Evolutionary conservation across 2,113 vertebrate genomes (phyloP).

Genomic region (Pedionomus torquatus): DNA sequence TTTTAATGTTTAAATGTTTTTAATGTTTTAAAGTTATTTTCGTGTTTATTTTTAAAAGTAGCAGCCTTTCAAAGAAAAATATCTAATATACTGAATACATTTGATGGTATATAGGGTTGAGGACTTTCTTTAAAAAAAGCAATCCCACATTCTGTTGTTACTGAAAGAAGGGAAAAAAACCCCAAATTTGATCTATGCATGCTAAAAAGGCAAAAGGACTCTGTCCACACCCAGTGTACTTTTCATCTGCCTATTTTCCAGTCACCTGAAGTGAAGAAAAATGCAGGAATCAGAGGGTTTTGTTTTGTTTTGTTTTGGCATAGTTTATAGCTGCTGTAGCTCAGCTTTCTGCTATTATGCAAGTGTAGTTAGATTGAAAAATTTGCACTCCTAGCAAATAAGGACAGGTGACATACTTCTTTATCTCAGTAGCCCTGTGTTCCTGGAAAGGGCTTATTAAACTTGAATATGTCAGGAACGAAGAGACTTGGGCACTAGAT

Average conservation of each 20-base stretch:
- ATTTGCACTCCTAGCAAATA: neutral
- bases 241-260: neutral
- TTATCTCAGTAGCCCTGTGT: neutral
- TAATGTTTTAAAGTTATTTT: neutral
- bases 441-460: neutral
- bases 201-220: neutral
- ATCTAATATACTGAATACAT: neutral
- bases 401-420: neutral
- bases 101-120: neutral
- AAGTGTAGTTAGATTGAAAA: neutral
- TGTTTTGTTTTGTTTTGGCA: neutral
- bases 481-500: neutral
- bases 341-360: neutral
- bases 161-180: neutral
- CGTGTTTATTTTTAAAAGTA: neutral
- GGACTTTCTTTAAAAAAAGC: neutral
- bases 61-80: neutral
- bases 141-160: neutral
- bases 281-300: neutral
- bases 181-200: neutral
- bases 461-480: neutral
- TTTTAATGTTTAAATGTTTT: neutral
- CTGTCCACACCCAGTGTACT: fast-evolving
- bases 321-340: neutral
- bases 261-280: neutral